Conservation (phyloP, 2,113 vertebrate species). For the Delphinus delphis region DNA sequence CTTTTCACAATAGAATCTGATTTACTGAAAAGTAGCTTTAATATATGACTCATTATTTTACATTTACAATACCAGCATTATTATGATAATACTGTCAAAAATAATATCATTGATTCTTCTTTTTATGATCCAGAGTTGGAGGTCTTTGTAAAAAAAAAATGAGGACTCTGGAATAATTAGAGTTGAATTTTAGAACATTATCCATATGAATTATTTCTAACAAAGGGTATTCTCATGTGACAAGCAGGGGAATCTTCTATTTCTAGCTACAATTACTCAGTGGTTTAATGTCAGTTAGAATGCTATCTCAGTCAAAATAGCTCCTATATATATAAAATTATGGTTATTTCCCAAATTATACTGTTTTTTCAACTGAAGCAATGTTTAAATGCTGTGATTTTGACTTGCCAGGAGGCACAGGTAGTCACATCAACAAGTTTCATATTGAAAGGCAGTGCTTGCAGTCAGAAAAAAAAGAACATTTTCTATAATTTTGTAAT, state of each 20-base stretch:
- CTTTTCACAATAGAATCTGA: conserved; percentile 49
- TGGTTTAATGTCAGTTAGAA: conserved; percentile 59
- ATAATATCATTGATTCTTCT: not conserved
- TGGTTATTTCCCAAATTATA: conserved; percentile 68
- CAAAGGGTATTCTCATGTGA: conserved; percentile 29
- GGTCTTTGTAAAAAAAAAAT: not conserved
- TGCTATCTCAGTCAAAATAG: conserved; percentile 59
- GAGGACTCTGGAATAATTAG: not conserved
- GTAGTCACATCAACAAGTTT: conserved; percentile 33
- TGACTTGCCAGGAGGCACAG: conserved; percentile 45
- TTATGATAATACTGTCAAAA: conserved; percentile 57
- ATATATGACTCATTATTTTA: not conserved
- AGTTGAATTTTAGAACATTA: conserved; percentile 39
- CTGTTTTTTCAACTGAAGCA: conserved; percentile 32
- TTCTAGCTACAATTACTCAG: conserved; percentile 35
- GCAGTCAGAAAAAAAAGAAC: not conserved
- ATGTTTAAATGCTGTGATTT: conserved; percentile 54
- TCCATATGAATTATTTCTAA: conserved; percentile 52
- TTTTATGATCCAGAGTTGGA: not conserved
- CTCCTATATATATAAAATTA: conserved; percentile 62
- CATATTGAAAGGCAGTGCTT: not conserved
- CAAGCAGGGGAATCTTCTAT: conserved; percentile 3
- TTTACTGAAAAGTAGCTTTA: conserved; percentile 16
- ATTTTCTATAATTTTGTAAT: not conserved
- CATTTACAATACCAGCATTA: not conserved